Base-by-base conservation (phyloP, 2,113 vertebrate genomes). In the Anarhynchus alexandrinus region DNA sequence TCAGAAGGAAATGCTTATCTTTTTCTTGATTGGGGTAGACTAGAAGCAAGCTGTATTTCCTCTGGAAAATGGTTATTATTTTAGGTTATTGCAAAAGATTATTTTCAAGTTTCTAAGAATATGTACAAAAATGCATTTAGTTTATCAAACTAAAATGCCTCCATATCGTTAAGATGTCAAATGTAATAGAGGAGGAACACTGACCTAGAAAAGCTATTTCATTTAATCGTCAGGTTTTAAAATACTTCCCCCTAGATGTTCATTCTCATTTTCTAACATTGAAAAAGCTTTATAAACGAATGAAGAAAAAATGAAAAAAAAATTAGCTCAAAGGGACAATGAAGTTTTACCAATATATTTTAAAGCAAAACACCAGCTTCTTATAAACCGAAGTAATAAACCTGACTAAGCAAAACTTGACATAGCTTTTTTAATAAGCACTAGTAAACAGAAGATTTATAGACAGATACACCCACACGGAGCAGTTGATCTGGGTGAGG, bases 191-290 rank as follows among this genome's bases (percentile, higher is more conserved):
- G 15, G n/a, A 94, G 47, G 61, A 92, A 90, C 22, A 71, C 29
- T 94, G 88, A 95, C 88, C 94, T 76, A 88, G 85, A 95, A 94
- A 88, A 94, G 19, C 47, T 76, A 84, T 67, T 86, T 64, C 34
- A 67, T 82, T 90, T 93, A 79, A 84, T 86, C 0, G 0, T 47
- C 72, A 71, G 19, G 38, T 67, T 94, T 94, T 89, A 84, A 91
- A 87, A 82, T 67, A 92, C 55, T 57, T 79, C n/a, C 55, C 65
- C 25, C 65, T 42, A 64, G 57, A 92, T 18, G 5, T 85, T 74
- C 34, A 84, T 54, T 91, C 55, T 82, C 27, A 74, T 86, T 92
- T 92, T 87, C 45, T 85, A 90, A 87, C 70, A 57, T 0, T 54
- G 42, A 94, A 84, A 93, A 90, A 67, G 55, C 69, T 94, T 84